Base-by-base conservation (phyloP, 2,888 invertebrate species). In the Thymelicus sylvestris region DNA sequence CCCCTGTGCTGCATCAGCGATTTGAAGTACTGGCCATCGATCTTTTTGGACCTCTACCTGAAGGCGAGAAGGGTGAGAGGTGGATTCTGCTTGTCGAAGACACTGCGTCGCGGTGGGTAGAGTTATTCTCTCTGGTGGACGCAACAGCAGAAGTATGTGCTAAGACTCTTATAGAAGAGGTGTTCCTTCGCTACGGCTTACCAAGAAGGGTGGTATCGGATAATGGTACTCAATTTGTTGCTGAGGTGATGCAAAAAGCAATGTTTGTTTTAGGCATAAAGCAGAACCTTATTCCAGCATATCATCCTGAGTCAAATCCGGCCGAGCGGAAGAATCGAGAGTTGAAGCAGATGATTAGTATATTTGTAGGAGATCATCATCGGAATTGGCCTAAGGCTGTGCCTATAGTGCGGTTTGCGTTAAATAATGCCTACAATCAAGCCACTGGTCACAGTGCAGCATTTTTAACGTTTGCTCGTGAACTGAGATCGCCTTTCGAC, bases 241-340 rank as follows among this genome's bases (percentile, higher is more conserved):
- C 73, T 12, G 75, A 72, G 2, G 73, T 75, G 1, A 77, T 79
- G 77, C 76, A 77, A 41, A 66, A 76, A 38, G 47, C 57, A 71
- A 57, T 39, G 44, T 73, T 8, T 64, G 44, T 72, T 7, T 64
- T 76, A 4, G 70, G 59, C 0, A 72, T 77, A n/a, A 71, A 74
- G 10, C 75, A 77, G 2, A 62, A 41, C 8, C 70, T 80, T 7
- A 79, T 75, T 8, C 80, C 83, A 2, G 74, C 81, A 0, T 83
- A 85, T 69, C 81, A 85, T 52, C 83, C 83, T 0, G 76, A 81
- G 41, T 77, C 80, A 0, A 84, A 85, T 63, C 85, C 83, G 0
- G 83, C 79, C 0, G 84, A 85, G 67, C 67, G 83, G 0, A 74
- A 75, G 50, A 82, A 82, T 61, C 71, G 87, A 3, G 80, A 81